Evolutionary conservation across 2,113 vertebrate species (phyloP), one percentile per base, ranked within the genome.

Genomic region (Lycocorax pyrrhopterus): DNA sequence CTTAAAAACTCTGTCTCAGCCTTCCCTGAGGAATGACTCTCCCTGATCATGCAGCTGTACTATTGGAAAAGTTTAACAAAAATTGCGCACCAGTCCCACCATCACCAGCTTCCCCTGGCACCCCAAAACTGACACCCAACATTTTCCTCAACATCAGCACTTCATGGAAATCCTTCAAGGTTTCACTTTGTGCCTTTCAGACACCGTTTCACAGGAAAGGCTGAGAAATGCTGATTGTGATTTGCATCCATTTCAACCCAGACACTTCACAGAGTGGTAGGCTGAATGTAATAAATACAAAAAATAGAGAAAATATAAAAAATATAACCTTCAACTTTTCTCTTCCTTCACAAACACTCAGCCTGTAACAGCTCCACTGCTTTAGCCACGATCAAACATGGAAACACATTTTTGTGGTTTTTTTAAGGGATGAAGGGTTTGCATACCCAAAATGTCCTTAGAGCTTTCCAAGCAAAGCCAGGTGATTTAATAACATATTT

Each of bases 1-100:
- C 59, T 33, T 44, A 12, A 60, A 46, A 39, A 4, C 58, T 7
- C 8, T 14, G 16, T 27, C 59, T 39, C 79, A 58, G 25, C 17
- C 35, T 17, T 1, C 47, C 35, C 8, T 1, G 17, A 0, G 3
- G 22, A 51, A 33, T 1, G 4, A 9, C 27, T 49, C 25, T 53
- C 47, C 56, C 71, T 10, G 35, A 41, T 6, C 2, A 9, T 3
- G 8, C n/a, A 64, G 55, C 49, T 60, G 7, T 5, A 18, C 5
- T 46, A 2, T 0, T 75, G 33, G 9, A 27, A 46, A 59, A 63
- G 15, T 20, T 22, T 9, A 59, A 33, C 20, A 86, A 12, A 74
- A 78, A 17, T n/a, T 10, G 10, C 39, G 26, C 20, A 7, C 4
- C 23, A 20, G 23, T 26, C 18, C 63, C 26, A 37, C 8, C 23